Evolutionary conservation across 1,140 invertebrate species (phyloP).

Genomic region (Drosophila quadrilineata): DNA sequence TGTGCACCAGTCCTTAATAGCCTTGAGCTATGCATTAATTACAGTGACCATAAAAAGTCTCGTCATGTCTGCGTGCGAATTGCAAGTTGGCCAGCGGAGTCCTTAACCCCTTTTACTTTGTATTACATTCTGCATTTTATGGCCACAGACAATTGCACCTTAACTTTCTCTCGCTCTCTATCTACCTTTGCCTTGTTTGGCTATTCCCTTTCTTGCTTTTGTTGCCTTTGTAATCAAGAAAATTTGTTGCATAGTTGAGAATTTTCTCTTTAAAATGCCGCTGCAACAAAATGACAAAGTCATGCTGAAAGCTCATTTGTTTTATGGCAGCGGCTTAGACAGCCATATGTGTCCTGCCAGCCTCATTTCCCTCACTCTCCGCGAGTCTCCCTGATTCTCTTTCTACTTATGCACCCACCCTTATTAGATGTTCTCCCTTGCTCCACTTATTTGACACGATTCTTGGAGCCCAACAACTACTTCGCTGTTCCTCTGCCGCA

Average conservation of each 20-base stretch:
- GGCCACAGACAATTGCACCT: constrained; percentile 25
- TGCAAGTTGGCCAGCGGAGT: constrained; percentile 16
- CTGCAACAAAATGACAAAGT: constrained; percentile 66
- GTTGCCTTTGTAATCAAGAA: constrained; percentile 39
- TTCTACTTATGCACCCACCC: not conserved
- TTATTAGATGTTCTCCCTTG: constrained; percentile 31
- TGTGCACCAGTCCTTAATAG: constrained; percentile 43
- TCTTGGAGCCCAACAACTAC: constrained; percentile 48
- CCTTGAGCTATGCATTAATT: constrained; percentile 76
- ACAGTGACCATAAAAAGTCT: constrained; percentile 67
- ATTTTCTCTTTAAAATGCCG: constrained; percentile 34
- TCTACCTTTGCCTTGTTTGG: constrained; percentile 31
- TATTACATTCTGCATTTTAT: constrained; percentile 72
- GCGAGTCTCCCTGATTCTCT: not conserved
- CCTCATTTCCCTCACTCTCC: not conserved
- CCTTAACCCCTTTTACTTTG: constrained; percentile 51
- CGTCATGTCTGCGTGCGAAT: constrained; percentile 39
- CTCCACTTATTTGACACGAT: constrained; percentile 74
- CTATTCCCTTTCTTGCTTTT: too few relatives aligned
- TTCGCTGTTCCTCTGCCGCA: constrained; percentile 40
- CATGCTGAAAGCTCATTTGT: constrained; percentile 74
- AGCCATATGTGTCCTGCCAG: constrained; percentile 48
- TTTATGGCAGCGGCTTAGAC: constrained; percentile 67
- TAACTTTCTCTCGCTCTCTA: not conserved
- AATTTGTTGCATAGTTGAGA: constrained; percentile 50